phyloP scores from a whole-genome alignment of 1,140 invertebrate genomes.

The Aphelinus atriplicis region DNA sequence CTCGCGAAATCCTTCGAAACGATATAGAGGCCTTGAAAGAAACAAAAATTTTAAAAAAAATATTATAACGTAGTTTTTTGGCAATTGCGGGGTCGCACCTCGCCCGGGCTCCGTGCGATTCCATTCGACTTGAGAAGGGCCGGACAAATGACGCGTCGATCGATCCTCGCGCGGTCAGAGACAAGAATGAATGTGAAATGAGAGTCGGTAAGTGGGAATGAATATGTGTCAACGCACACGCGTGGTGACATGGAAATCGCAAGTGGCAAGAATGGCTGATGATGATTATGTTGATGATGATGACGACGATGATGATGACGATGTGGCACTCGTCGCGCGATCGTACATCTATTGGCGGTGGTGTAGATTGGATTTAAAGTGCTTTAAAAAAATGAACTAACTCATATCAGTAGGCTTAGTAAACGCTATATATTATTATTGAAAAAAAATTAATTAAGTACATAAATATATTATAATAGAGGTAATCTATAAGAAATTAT shows the following conservation, averaged over 20 bases:
- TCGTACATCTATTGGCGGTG: slow-evolving; percentile 33
- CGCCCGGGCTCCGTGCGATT: too few relatives aligned
- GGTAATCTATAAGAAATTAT: slow-evolving; percentile 32
- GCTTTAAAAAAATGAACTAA: slow-evolving; percentile 62
- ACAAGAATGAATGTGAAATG: not conserved
- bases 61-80: too few relatives aligned
- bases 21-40: too few relatives aligned
- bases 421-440: slow-evolving; percentile 48
- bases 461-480: slow-evolving; percentile 30
- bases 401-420: slow-evolving; percentile 58
- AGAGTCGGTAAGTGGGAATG: not conserved
- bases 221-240: not conserved
- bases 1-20: too few relatives aligned
- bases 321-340: slow-evolving; percentile 14
- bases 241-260: not conserved
- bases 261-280: not conserved
- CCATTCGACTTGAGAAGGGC: too few relatives aligned
- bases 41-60: too few relatives aligned
- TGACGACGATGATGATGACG: not conserved
- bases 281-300: too few relatives aligned
- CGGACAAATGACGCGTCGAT: not conserved
- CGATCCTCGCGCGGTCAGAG: not conserved
- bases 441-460: slow-evolving; percentile 21
- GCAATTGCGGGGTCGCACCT: too few relatives aligned
- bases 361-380: slow-evolving; percentile 61